phyloP scores from a whole-genome alignment of 2,113 vertebrate genomes.

The Stigmatopora nigra region DNA sequence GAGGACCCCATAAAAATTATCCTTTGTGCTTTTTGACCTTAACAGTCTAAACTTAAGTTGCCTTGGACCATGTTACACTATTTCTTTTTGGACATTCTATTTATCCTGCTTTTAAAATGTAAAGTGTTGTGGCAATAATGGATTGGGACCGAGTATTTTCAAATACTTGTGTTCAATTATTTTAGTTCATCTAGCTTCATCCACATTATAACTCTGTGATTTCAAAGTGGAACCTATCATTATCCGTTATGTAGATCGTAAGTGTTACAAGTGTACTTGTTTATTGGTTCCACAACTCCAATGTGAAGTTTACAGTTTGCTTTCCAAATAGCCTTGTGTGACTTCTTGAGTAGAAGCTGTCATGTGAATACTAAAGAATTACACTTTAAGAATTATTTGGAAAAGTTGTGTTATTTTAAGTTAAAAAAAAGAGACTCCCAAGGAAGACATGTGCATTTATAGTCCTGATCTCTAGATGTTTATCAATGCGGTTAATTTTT shows the following conservation, averaged over 20 bases:
- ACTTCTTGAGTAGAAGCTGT: not conserved
- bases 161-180: not conserved
- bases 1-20: not conserved
- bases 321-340: slow-evolving; percentile 12
- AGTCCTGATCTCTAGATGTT: slow-evolving; percentile 9
- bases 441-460: slow-evolving; percentile 35
- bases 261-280: slow-evolving; percentile 26
- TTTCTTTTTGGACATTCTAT: not conserved
- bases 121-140: slow-evolving; percentile 39
- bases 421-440: too few species aligned
- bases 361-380: slow-evolving; percentile 32
- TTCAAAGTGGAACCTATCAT: not conserved
- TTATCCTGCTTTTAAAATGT: slow-evolving; percentile 13
- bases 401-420: not conserved
- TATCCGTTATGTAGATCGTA: slow-evolving; percentile 26
- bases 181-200: not conserved
- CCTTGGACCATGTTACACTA: slow-evolving; percentile 34
- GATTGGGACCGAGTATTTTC: not conserved
- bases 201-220: not conserved
- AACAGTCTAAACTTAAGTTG: slow-evolving; percentile 13
- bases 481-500: slow-evolving; percentile 26
- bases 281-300: slow-evolving; percentile 13
- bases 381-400: slow-evolving; percentile 16
- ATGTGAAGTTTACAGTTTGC: slow-evolving; percentile 12
- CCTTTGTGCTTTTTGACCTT: not conserved